Conservation (phyloP, 2,113 vertebrate species). For the Paradoxurus hermaphroditus region DNA sequence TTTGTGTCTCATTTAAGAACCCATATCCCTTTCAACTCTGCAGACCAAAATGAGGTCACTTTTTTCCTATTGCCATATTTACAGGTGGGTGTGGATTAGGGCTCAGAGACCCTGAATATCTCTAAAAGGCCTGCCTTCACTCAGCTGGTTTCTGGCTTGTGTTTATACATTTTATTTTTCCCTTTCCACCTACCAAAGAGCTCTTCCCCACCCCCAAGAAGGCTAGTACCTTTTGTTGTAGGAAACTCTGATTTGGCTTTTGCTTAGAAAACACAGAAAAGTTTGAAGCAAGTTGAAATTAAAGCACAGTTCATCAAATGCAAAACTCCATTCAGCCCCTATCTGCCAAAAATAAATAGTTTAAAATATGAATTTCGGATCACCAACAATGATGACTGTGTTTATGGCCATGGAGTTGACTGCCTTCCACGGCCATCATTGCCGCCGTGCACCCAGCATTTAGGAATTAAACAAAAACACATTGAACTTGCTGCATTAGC, state of each 20-base stretch:
- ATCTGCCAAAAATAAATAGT: constrained; percentile 79
- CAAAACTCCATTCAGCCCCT: constrained; percentile 69
- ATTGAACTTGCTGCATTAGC: constrained; percentile 81
- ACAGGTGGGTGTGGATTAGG: not conserved
- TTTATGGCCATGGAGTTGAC: constrained; percentile 77
- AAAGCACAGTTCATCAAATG: constrained; percentile 72
- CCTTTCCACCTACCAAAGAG: constrained; percentile 45
- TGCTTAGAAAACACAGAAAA: constrained; percentile 60
- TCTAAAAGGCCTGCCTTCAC: constrained; percentile 1
- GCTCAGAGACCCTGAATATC: constrained; percentile 42
- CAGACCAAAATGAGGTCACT: not conserved
- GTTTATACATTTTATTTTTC: constrained; percentile 51
- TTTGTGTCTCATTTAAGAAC: not conserved
- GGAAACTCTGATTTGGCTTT: constrained; percentile 47
- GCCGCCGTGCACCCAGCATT: constrained; percentile 74
- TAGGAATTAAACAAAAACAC: constrained; percentile 86
- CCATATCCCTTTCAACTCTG: constrained; percentile 9
- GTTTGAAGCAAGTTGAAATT: constrained; percentile 71
- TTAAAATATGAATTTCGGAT: constrained; percentile 78
- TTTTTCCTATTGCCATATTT: not conserved
- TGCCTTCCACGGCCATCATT: constrained; percentile 67
- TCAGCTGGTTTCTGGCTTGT: constrained; percentile 34
- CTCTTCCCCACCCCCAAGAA: not conserved
- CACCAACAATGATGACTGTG: constrained; percentile 79
- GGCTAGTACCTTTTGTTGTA: constrained; percentile 57